Evolutionary conservation across 2,888 invertebrate species (phyloP), one percentile per base, ranked within the genome.

Genomic region (Tachina lurida): DNA sequence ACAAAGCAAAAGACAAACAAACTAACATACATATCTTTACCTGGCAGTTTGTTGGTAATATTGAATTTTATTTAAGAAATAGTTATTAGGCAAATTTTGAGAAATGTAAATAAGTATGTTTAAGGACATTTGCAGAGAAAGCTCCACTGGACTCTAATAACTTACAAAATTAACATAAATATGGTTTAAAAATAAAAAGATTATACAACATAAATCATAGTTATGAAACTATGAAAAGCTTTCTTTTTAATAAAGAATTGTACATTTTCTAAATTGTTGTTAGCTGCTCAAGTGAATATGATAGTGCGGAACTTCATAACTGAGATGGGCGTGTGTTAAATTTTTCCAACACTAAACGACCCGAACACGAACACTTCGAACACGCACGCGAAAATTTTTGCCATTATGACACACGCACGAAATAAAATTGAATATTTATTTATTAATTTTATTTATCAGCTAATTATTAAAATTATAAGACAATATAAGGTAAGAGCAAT

Each of bases 141-240:
- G 15, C 49, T 67, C n/a, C 5, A 31, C 47, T 22, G 60, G 60
- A 43, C 71, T 54, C 52, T 45, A 78, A 78, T 70, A 54, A 70
- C 31, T 70, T 43, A 43, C 52, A 79, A 79, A 71, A 67, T 56
- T 10, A 10, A 63, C 31, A 39, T 56, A 71, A 70, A 78, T 63
- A 19, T 47, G 47, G 79, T 71, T 31, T 63, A 12, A 13, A 41
- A 15, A 31, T 7, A 31, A 67, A 22, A 31, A 56, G 49, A 22
- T 65, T 47, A 19, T 13, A 4, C 1, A 12, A 15, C 2, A 68
- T 74, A 74, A 67, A 74, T 81, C 31, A 74, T 74, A 68, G 68
- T 60, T 74, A 52, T 7, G 7, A 67, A 60, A 74, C 54, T 54
- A 39, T 15, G 3, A 58, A 56, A 68, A 22, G 31, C 43, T 45